Base-by-base conservation (phyloP, 37 sponge, comb jelly and placozoan genomes). In the Hormiphora californensis region DNA sequence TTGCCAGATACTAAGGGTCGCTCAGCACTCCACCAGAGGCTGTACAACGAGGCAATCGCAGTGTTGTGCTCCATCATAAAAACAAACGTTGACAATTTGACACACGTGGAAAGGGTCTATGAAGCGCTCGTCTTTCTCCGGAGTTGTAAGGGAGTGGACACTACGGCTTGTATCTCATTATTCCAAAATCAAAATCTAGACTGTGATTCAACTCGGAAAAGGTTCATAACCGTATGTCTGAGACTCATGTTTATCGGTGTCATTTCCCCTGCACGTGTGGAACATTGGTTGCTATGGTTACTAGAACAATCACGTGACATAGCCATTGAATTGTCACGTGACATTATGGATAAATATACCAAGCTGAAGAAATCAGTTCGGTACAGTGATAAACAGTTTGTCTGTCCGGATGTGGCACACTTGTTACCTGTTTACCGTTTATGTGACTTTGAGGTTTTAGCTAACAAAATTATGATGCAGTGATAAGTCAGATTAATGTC, bases 281-380 rank as follows among this genome's bases (percentile, higher is more conserved):
- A 73, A 40, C 81, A 73, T 33, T 73, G 81, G 81, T 21, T 73
- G 46, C 41, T 73, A 4, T 73, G 81, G 81, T 73, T 73, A 22
- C 46, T 73, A 0, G 81, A 73, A 36, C 40, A 1, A 4, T 67
- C 68, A 32, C 2, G 35, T 73, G 25, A 0, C 27, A 33, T 23
- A 30, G 81, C 43, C 23, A 19, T 39, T 2, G 81, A 38, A 1
- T 3, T 73, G 46, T 1, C 81, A 43, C 19, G 8, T n/a, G 23
- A 9, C 12, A 33, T 73, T 25, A 73, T 73, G n/a, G 3, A 11
- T 0, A 19, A 41, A 19, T 73, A 73, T 19, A 7, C 4, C 23
- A 28, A 41, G 38, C 35, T 73, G 9, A 73, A 73, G 38, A 9
- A n/a, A 46, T 25, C 21, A 4, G 46, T 73, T 22, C 38, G 17